Evolutionary conservation across 1,140 invertebrate species (phyloP).

Genomic region (Contarinia nasturtii): DNA sequence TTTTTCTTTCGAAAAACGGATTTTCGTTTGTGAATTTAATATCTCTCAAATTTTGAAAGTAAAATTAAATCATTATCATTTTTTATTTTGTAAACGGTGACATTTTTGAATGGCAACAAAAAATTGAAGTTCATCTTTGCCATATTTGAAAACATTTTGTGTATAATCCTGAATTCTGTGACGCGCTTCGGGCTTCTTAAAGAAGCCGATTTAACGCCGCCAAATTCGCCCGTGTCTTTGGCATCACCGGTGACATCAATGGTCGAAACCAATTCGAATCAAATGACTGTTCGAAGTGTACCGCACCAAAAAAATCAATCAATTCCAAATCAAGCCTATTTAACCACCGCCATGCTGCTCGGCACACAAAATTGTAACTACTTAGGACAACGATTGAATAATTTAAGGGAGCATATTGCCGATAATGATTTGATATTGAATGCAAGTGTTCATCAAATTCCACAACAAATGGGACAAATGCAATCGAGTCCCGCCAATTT

Average conservation of each 20-base stretch:
- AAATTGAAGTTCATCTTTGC: too few relatives aligned
- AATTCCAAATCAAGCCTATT: neutral
- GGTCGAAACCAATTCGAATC: slow-evolving; percentile 10
- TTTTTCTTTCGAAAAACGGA: too few relatives aligned
- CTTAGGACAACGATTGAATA: slow-evolving; percentile 16
- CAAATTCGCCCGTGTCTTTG: slow-evolving; percentile 9
- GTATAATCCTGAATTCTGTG: slow-evolving; percentile 4
- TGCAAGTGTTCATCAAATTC: too few relatives aligned
- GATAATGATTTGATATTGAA: neutral
- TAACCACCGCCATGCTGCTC: slow-evolving; percentile 15
- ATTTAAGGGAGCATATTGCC: neutral
- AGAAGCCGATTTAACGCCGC: neutral
- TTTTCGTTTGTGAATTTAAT: too few relatives aligned
- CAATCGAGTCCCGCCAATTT: too few relatives aligned
- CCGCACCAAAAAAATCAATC: slow-evolving; percentile 5
- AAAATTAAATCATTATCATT: too few relatives aligned
- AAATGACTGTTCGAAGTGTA: slow-evolving; percentile 1
- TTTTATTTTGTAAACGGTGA: too few relatives aligned
- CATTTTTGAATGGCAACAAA: too few relatives aligned
- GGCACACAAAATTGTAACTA: slow-evolving; percentile 22
- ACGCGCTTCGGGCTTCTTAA: neutral
- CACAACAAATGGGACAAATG: too few relatives aligned
- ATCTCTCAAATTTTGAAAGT: too few relatives aligned
- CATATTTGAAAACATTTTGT: too few relatives aligned
- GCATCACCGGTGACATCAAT: neutral